Evolutionary conservation across 2,113 vertebrate genomes (phyloP).

Genomic region (Myiopsitta monachus): DNA sequence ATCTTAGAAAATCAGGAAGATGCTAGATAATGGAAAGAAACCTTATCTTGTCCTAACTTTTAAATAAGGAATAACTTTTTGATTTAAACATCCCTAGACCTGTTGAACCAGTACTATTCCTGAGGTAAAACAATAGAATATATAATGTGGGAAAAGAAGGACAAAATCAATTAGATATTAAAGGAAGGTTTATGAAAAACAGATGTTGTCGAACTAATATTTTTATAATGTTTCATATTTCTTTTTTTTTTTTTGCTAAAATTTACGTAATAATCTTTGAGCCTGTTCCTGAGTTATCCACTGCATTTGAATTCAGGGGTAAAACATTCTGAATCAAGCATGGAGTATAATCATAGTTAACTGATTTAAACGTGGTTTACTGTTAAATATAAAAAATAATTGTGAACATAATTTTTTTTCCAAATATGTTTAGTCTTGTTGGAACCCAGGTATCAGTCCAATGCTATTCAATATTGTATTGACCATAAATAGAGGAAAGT

Average conservation of each 20-base stretch:
- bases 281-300: neutral
- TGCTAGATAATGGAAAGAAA: neutral
- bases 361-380: neutral
- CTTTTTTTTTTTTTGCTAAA: neutral
- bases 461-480: neutral
- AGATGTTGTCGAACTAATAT: neutral
- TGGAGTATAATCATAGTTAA: neutral
- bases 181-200: neutral
- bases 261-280: neutral
- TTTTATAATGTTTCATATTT: neutral
- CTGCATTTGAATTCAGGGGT: neutral
- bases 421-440: neutral
- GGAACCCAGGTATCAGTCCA: neutral
- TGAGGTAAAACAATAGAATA: neutral
- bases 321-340: neutral
- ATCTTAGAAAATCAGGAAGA: neutral
- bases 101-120: neutral
- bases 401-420: neutral
- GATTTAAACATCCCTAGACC: neutral
- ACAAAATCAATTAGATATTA: neutral
- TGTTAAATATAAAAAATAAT: neutral
- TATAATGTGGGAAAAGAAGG: neutral
- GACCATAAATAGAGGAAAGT: neutral
- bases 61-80: neutral
- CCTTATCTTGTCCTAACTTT: neutral